phyloP scores from a whole-genome alignment of 2,888 invertebrate genomes.

The Lycocerus yunnanus region DNA sequence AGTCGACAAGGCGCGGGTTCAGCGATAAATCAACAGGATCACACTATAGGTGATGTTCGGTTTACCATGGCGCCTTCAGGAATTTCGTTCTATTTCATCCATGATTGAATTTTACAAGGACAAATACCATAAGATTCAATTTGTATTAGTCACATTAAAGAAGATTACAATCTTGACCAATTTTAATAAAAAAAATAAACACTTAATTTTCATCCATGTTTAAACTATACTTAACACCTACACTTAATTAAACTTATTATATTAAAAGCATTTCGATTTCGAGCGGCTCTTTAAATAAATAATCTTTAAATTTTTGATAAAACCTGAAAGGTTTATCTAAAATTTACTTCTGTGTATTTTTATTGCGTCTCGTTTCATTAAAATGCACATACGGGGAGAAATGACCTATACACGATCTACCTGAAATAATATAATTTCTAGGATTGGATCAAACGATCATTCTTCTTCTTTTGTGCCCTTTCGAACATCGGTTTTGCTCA shows the following conservation, averaged over 20 bases:
- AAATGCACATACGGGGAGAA: too few species aligned
- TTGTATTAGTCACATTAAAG: conserved; percentile 1
- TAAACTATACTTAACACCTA: not conserved
- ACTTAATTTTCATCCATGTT: not conserved
- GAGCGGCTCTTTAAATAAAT: not conserved
- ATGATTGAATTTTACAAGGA: conserved; percentile 20
- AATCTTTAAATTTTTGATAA: not conserved
- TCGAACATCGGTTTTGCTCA: too few species aligned
- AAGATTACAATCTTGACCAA: not conserved
- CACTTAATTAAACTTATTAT: not conserved
- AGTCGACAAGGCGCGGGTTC: conserved; percentile 59
- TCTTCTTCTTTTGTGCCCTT: not conserved
- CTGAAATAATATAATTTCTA: not conserved
- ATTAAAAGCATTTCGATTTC: not conserved
- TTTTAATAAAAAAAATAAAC: not conserved
- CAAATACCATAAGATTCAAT: conserved; percentile 11
- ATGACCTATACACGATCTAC: not conserved
- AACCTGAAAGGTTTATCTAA: not conserved
- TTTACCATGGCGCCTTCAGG: conserved; percentile 42
- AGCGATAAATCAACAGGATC: conserved; percentile 56
- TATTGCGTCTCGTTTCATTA: not conserved
- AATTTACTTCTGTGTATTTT: not conserved
- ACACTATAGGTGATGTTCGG: conserved; percentile 44
- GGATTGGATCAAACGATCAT: not conserved
- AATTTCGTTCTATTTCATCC: conserved; percentile 30